Evolutionary conservation across 2,888 invertebrate genomes (phyloP).

Genomic region (Ophraella communa): DNA sequence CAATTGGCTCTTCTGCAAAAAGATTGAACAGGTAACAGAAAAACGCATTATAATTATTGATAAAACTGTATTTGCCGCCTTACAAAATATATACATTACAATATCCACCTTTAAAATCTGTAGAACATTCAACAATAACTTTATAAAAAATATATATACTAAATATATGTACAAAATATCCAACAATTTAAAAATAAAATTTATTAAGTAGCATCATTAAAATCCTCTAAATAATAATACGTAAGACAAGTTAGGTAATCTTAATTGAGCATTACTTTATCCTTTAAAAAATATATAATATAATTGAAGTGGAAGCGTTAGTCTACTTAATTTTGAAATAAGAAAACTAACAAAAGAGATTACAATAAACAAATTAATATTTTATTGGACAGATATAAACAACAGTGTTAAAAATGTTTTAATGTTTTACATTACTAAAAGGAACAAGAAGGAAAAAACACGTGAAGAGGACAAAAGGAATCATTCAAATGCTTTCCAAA

Average conservation of each 20-base stretch:
- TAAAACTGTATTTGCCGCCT: slow-evolving; percentile 19
- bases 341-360: too few species aligned
- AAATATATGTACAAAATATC: slow-evolving; percentile 38
- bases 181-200: slow-evolving; percentile 33
- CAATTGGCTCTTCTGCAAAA: too few species aligned
- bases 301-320: not conserved
- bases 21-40: too few species aligned
- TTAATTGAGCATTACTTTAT: slow-evolving; percentile 19
- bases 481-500: too few species aligned
- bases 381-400: too few species aligned
- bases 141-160: slow-evolving; percentile 38
- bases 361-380: too few species aligned
- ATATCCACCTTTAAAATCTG: slow-evolving; percentile 39
- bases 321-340: too few species aligned
- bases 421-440: too few species aligned
- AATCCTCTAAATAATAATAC: not conserved
- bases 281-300: not conserved
- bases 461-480: too few species aligned
- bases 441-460: too few species aligned
- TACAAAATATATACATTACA: slow-evolving; percentile 34
- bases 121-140: slow-evolving; percentile 38
- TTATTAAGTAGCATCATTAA: slow-evolving; percentile 1
- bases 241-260: slow-evolving; percentile 11
- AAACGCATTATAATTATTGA: too few species aligned
- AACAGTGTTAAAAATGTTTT: too few species aligned